Evolutionary conservation across 2,797 vertebrate species (phyloP).

Genomic region (Dipus sagitta): DNA sequence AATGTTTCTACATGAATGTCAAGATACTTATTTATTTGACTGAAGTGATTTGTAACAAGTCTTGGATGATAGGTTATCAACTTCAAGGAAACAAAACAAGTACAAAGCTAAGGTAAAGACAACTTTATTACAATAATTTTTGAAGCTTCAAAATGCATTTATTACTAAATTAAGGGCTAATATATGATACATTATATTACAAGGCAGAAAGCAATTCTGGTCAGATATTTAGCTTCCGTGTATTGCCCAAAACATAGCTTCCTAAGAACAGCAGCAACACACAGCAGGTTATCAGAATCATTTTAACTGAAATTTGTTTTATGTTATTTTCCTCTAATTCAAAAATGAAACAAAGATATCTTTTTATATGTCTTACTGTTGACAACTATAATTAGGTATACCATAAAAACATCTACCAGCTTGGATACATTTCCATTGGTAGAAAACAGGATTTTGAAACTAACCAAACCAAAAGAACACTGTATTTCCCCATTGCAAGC

Average conservation of each 20-base stretch:
- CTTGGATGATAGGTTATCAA: background rate
- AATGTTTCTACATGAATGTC: slow-evolving; percentile 24
- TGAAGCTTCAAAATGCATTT: slow-evolving; percentile 87
- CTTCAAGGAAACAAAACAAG: slow-evolving; percentile 83
- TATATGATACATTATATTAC: slow-evolving; percentile 92
- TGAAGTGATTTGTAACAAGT: background rate
- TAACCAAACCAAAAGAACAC: slow-evolving; percentile 69
- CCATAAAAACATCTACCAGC: slow-evolving; percentile 44
- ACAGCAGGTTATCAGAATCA: slow-evolving; percentile 75
- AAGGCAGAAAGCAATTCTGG: slow-evolving; percentile 83
- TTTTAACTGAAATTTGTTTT: slow-evolving; percentile 52
- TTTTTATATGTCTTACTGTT: slow-evolving; percentile 39
- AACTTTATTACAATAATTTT: slow-evolving; percentile 89
- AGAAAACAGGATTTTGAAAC: slow-evolving; percentile 70
- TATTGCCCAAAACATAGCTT: slow-evolving; percentile 75
- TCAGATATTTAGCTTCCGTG: slow-evolving; percentile 81
- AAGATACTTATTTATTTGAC: slow-evolving; percentile 50
- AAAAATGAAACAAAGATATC: slow-evolving; percentile 52
- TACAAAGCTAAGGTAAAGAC: slow-evolving; percentile 86
- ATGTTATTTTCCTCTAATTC: slow-evolving; percentile 42
- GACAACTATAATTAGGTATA: slow-evolving; percentile 21
- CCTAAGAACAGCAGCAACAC: slow-evolving; percentile 76
- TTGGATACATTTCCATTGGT: slow-evolving; percentile 68
- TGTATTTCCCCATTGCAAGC: background rate
- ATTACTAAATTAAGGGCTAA: slow-evolving; percentile 84